phyloP scores from a whole-genome alignment of 35 echinoderm and acorn worm species.

The Amphiura filiformis region DNA sequence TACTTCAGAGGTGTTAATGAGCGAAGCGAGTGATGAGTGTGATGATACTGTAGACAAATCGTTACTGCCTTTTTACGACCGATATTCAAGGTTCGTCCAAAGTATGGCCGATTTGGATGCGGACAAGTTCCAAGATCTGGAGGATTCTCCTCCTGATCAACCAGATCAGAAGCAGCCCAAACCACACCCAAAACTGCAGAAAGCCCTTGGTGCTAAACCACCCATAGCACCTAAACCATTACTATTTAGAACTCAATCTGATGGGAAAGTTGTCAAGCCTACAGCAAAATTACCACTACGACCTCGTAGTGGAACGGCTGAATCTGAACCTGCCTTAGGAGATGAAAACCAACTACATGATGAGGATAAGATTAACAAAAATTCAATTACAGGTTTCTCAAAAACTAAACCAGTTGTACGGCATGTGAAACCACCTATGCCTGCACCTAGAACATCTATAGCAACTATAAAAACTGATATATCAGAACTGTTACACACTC shows the following conservation, averaged over 20 bases:
- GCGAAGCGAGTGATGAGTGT: not conserved
- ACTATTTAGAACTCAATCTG: constrained; percentile 2
- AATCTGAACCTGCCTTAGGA: not conserved
- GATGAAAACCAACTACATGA: not conserved
- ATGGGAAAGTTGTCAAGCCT: not conserved
- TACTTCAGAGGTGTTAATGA: not conserved
- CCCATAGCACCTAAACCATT: constrained; percentile 1
- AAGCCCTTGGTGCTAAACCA: not conserved
- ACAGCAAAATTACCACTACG: not conserved
- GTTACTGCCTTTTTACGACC: not conserved
- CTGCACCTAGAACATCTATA: constrained; percentile 1
- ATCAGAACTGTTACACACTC: not conserved
- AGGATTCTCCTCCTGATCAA: not conserved
- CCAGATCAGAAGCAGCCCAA: not conserved
- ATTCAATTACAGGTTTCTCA: not conserved
- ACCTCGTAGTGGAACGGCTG: not conserved
- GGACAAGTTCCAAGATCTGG: not conserved
- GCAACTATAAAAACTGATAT: not conserved
- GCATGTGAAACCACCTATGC: constrained; percentile 15
- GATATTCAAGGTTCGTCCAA: not conserved
- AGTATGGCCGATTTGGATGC: constrained; percentile 16
- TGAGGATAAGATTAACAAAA: constrained; percentile 1
- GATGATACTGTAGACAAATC: not conserved
- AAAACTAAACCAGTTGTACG: not conserved
- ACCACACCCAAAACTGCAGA: not conserved